phyloP scores from a whole-genome alignment of 2,797 vertebrate species.

The Esox masquinongy region DNA sequence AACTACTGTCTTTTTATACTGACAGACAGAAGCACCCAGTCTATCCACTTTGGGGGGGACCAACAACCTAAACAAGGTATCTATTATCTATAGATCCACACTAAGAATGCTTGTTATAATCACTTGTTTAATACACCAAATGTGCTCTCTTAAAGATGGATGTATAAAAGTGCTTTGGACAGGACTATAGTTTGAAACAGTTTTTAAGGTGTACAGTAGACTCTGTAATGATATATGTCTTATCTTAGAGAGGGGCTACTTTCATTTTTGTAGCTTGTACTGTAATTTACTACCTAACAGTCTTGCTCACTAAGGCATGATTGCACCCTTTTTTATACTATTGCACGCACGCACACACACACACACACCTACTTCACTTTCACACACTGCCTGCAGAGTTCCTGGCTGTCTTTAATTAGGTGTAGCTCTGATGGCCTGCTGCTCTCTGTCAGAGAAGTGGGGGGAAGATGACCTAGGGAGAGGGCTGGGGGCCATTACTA shows the following conservation, averaged over 20 bases:
- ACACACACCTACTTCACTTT: not conserved
- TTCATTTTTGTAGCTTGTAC: not conserved
- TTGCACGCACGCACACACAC: not conserved
- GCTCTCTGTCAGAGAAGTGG: conserved; percentile 2
- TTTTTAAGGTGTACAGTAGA: not conserved
- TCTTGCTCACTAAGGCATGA: conserved; percentile 12
- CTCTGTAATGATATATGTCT: not conserved
- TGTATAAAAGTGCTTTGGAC: not conserved
- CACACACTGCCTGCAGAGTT: conserved; percentile 2
- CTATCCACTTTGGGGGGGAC: conserved; percentile 24
- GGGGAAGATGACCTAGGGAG: not conserved
- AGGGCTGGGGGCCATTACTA: not conserved
- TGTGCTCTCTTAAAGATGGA: not conserved
- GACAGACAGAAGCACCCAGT: conserved; percentile 28
- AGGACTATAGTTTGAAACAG: not conserved
- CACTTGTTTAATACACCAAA: conserved; percentile 16
- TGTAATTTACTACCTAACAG: not conserved
- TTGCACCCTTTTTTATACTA: conserved; percentile 4
- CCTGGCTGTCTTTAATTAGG: not conserved
- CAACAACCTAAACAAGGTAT: conserved; percentile 30
- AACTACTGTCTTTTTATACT: conserved; percentile 25
- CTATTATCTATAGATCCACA: conserved; percentile 23
- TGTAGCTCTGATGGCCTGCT: not conserved
- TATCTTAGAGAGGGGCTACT: not conserved
- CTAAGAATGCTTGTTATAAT: conserved; percentile 8